Base-by-base conservation (phyloP, 2,888 invertebrate species). In the Cerastis rubricosa region DNA sequence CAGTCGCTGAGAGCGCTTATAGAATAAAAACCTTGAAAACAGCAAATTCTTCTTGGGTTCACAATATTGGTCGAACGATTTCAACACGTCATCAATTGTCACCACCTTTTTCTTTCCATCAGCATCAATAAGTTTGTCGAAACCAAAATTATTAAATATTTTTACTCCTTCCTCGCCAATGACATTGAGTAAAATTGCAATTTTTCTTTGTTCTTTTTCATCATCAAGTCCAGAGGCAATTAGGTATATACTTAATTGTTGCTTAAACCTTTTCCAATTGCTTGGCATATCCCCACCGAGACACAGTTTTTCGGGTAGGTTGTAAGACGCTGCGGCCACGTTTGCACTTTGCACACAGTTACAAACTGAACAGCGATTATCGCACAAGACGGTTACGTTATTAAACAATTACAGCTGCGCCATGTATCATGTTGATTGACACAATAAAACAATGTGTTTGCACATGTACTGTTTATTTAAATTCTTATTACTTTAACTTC, bases 271-370 rank as follows among this genome's bases (percentile, higher is more conserved):
- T 54, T 9, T 51, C 68, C 51, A 68, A 51, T 68, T n/a, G 11
- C 51, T 68, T 51, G 68, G 51, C 11, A 68, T 40, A 51, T 68
- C 51, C 51, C 68, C 68, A 9, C 35, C 40, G 40, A 68, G n/a
- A 67, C 67, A 51, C 51, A 51, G n/a, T 68, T 68, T 68, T 51
- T 51, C 51, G 35, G 65, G 43, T 2, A 65, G 40, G 68, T 68
- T 51, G 22, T 22, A 63, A 11, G 63, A 63, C 40, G 63, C 63
- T 63, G 40, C 63, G 63, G 63, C 63, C 63, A 40, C 40, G 12
- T 40, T 63, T 63, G 63, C 40, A 40, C 3, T 54, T n/a, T n/a
- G 8, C 14, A 2, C 9, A 54, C 11, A 40, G 40, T 63, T 40
- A 63, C 40, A 63, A 63, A 40, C 40, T n/a, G 51, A 8, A 54